phyloP scores from a whole-genome alignment of 1,140 invertebrate species.

The Bombus confusus region DNA sequence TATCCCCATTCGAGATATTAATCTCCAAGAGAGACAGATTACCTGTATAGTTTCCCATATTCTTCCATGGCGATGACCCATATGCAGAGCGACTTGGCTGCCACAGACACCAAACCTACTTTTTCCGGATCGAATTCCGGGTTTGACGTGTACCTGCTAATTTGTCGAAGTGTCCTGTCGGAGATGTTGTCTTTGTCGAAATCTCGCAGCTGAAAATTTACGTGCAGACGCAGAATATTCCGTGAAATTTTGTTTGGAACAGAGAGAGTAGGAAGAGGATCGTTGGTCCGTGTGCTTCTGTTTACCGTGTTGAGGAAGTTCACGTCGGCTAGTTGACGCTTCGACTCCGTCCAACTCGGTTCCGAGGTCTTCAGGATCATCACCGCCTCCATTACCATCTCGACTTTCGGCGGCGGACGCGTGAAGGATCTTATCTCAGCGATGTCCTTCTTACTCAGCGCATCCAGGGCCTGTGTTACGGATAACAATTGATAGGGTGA shows the following conservation, averaged over 20 bases:
- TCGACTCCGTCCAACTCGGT: constrained; percentile 92
- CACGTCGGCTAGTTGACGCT: constrained; percentile 90
- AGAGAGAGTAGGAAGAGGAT: neutral
- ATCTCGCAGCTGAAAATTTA: constrained; percentile 85
- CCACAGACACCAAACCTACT: constrained; percentile 90
- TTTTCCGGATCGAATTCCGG: constrained; percentile 94
- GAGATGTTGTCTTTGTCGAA: constrained; percentile 95
- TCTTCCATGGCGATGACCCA: constrained; percentile 96
- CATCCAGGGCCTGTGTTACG: constrained; percentile 86
- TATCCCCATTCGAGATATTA: neutral
- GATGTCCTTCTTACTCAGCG: constrained; percentile 94
- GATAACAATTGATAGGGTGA: neutral
- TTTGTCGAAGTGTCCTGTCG: constrained; percentile 90
- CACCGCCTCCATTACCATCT: constrained; percentile 95
- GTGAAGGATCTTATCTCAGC: constrained; percentile 94
- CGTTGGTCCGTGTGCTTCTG: neutral
- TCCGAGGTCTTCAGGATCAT: constrained; percentile 91
- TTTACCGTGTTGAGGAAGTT: constrained; percentile 86
- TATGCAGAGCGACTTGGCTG: constrained; percentile 92
- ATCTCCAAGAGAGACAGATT: no score
- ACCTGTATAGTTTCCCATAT: constrained; percentile 93
- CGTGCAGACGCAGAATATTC: no score
- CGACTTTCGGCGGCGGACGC: constrained; percentile 91
- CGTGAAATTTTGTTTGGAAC: neutral
- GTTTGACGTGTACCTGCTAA: constrained; percentile 89